These are phyloP conservation scores for Diplogasteroides magnus DNA, from an alignment of 1,140 invertebrate species.

Conservation along the genomic window DNA sequence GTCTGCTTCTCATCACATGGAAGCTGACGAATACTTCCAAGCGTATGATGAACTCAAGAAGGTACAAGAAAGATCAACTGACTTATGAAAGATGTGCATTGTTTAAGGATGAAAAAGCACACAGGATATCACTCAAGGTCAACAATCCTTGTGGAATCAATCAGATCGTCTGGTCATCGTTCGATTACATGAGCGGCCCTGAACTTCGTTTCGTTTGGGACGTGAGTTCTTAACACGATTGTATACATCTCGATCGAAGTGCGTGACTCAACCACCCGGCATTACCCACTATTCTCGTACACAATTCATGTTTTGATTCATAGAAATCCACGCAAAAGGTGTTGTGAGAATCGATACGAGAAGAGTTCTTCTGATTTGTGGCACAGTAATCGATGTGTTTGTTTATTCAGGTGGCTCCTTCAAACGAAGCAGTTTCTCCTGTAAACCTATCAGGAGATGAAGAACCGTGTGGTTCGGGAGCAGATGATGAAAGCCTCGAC, in stretches of 20 bases:
- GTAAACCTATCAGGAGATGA: constrained; percentile 21
- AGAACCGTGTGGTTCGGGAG: constrained; percentile 10
- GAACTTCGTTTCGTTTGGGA: constrained; percentile 36
- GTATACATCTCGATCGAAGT: background rate
- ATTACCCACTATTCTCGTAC: too few relatives aligned
- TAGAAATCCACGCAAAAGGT: too few relatives aligned
- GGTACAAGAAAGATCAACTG: constrained; percentile 13
- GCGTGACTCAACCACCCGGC: too few relatives aligned
- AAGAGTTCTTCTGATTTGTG: too few relatives aligned
- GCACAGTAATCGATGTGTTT: too few relatives aligned
- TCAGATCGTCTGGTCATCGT: constrained; percentile 35
- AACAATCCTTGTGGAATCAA: constrained; percentile 21
- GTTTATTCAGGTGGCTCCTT: constrained; percentile 8
- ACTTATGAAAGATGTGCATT: constrained; percentile 4
- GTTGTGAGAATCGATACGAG: too few relatives aligned
- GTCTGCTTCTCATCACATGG: too few relatives aligned
- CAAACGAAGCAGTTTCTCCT: constrained; percentile 12
- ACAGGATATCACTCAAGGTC: constrained; percentile 9
- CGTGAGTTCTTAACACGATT: background rate
- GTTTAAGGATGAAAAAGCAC: background rate
- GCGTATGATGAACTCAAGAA: constrained; percentile 27
- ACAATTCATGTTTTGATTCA: too few relatives aligned
- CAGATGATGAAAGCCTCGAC: constrained; percentile 24
- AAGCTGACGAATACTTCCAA: constrained; percentile 29
- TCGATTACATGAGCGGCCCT: constrained; percentile 34